phyloP scores from a whole-genome alignment of 2,888 invertebrate species.

The Penaeus monodon region DNA sequence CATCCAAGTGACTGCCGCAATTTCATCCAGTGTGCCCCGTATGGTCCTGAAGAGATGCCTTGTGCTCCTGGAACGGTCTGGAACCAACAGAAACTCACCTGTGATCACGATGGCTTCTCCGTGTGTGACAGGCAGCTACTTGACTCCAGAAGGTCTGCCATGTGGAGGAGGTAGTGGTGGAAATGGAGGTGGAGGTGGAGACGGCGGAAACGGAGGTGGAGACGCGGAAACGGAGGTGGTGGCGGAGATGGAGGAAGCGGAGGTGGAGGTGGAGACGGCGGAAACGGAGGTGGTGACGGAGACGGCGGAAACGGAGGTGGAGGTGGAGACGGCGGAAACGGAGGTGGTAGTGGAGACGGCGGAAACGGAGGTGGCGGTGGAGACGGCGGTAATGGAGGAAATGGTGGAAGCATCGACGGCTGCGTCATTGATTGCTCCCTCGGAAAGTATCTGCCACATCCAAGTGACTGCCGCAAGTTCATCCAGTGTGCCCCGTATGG shows the following conservation, averaged over 20 bases:
- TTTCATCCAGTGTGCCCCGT: too few species aligned
- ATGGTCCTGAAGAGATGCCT: too few species aligned
- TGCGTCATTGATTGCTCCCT: slow-evolving; percentile 26
- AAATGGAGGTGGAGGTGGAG: neutral
- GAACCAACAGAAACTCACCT: too few species aligned
- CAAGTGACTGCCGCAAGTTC: slow-evolving; percentile 55
- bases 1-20: too few species aligned
- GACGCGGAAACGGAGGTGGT: neutral
- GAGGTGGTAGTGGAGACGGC: slow-evolving; percentile 11
- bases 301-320: slow-evolving; percentile 10
- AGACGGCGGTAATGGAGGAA: neutral
- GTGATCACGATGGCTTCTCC: too few species aligned
- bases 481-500: slow-evolving; percentile 46
- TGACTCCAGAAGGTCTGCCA: too few species aligned
- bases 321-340: neutral
- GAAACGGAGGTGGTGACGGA: slow-evolving; percentile 17
- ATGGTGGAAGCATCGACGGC: slow-evolving; percentile 25
- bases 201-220: slow-evolving; percentile 2
- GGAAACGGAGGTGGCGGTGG: slow-evolving; percentile 15
- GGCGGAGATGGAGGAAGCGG: slow-evolving; percentile 19
- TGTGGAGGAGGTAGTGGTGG: slow-evolving; percentile 11
- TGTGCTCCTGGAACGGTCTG: too few species aligned
- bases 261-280: slow-evolving; percentile 22
- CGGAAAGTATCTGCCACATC: slow-evolving; percentile 56
- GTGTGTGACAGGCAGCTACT: too few species aligned